phyloP scores from a whole-genome alignment of 2,113 vertebrate species.

The Vombatus ursinus region DNA sequence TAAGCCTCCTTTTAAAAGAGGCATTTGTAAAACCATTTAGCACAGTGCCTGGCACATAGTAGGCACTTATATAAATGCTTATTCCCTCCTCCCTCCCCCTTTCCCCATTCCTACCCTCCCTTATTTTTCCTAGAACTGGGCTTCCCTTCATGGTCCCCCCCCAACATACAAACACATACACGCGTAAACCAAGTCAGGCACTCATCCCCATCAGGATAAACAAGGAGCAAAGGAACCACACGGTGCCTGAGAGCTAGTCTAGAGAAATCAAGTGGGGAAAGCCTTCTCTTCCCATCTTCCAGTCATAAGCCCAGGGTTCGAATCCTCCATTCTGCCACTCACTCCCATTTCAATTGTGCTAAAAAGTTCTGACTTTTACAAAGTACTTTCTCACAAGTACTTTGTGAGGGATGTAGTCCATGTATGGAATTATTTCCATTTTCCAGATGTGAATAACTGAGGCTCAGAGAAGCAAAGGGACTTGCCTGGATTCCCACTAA shows the following conservation, averaged over 20 bases:
- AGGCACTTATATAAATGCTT: neutral
- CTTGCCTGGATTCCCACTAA: neutral
- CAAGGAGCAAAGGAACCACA: neutral
- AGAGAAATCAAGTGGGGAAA: neutral
- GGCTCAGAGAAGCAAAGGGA: neutral
- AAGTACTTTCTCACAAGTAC: neutral
- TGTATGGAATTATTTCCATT: neutral
- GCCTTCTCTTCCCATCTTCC: neutral
- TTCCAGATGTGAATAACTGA: neutral
- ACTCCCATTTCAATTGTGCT: neutral
- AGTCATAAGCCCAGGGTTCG: neutral
- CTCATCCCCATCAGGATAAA: neutral
- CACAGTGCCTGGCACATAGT: neutral
- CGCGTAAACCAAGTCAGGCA: neutral
- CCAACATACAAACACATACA: neutral
- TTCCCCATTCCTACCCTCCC: neutral
- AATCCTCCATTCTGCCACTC: neutral
- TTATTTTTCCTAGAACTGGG: neutral
- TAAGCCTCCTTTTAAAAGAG: neutral
- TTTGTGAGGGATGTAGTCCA: neutral
- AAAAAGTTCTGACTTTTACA: neutral
- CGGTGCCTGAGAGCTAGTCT: neutral
- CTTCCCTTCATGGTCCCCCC: neutral
- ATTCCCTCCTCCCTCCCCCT: neutral
- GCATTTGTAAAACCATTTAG: neutral